Evolutionary conservation across 2,113 vertebrate species (phyloP), one percentile per base, ranked within the genome.

Genomic region (Centropus bengalensis): DNA sequence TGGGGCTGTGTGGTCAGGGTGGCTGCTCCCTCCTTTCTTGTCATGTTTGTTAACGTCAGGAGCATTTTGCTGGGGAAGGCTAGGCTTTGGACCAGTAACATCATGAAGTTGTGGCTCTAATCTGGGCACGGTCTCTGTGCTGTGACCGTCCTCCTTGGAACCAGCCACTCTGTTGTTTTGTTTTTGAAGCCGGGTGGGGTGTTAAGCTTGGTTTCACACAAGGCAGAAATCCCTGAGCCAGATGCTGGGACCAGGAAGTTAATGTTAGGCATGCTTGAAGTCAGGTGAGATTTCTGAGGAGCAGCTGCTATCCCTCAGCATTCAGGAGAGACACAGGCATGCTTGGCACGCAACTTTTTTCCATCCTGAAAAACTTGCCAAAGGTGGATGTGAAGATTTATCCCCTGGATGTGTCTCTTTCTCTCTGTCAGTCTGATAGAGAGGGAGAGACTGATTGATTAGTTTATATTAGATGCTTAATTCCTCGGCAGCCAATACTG

Each of bases 11-110:
- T 22, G 77, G 54, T 86, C 40, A 32, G 91, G 78, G 91, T 23
- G 82, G 24, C 82, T 82, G 91, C 83, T 52, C 76, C 30, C 26
- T 21, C 18, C 28, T 91, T 81, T 87, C 47, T 44, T 75, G 51
- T 17, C 73, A 7, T 3, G 1, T 56, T 83, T 90, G 52, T 4
- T 30, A 56, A 55, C 0, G 0, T 20, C 23, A 16, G 86, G 80
- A 82, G 40, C 59, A 13, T 78, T 86, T 42, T 32, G 33, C 32
- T 56, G 42, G 24, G 38, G 80, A 47, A 51, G 60, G 56, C 38
- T 38, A 1, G 0, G 38, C 33, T 80, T 55, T 52, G 51, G 52
- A 59, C 10, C 49, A 30, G 67, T 23, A n/a, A 60, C 2, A 0
- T 2, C 22, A 62, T 49, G 23, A 26, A 85, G n/a, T 1, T 33